Percentiles rank a stretch among this genome's conserved stretches.
Evolutionary conservation across 2,797 vertebrate genomes (phyloP).

Genomic region (Melanotaenia nigrans): DNA sequence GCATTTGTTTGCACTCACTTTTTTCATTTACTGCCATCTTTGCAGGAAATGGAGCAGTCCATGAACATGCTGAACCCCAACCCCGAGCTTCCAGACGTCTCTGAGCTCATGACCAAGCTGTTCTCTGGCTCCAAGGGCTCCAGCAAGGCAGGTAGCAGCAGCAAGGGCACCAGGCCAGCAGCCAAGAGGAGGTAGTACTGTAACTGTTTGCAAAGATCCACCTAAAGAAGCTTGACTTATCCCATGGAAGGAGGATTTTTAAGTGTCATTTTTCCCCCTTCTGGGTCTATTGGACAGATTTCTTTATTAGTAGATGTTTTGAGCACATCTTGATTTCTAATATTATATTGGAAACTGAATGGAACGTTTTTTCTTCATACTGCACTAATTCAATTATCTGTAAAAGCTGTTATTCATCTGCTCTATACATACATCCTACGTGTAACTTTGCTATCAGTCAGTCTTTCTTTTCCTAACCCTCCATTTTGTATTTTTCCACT

Average conservation of each 20-base stretch:
- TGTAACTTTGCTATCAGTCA: conserved; percentile 36
- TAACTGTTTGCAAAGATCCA: conserved; percentile 11
- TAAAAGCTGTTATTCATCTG: conserved; percentile 53
- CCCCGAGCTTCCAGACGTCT: conserved; percentile 97
- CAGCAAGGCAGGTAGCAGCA: conserved; percentile 90
- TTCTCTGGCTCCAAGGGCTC: conserved; percentile 96
- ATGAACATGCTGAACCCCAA: conserved; percentile 99
- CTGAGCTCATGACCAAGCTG: conserved; percentile 98
- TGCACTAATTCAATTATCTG: conserved; percentile 64
- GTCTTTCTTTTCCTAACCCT: conserved; percentile 65
- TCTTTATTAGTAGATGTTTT: conserved; percentile 62
- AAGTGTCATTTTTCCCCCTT: conserved; percentile 50
- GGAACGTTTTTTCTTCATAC: conserved; percentile 43
- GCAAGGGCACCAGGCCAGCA: conserved; percentile 91
- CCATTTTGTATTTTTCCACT: conserved; percentile 64
- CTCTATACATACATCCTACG: conserved; percentile 28
- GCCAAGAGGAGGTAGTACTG: conserved; percentile 94
- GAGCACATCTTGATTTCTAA: conserved; percentile 62
- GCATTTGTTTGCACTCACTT: neutral
- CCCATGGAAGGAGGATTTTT: conserved; percentile 68
- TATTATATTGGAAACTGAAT: conserved; percentile 50
- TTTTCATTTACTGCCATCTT: conserved; percentile 9
- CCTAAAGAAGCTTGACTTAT: conserved; percentile 43
- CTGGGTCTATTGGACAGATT: conserved; percentile 74
- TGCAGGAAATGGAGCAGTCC: conserved; percentile 98